These are phyloP conservation scores for Drosophila hydei DNA, from an alignment of 1,140 invertebrate species.

Conservation along the genomic window DNA sequence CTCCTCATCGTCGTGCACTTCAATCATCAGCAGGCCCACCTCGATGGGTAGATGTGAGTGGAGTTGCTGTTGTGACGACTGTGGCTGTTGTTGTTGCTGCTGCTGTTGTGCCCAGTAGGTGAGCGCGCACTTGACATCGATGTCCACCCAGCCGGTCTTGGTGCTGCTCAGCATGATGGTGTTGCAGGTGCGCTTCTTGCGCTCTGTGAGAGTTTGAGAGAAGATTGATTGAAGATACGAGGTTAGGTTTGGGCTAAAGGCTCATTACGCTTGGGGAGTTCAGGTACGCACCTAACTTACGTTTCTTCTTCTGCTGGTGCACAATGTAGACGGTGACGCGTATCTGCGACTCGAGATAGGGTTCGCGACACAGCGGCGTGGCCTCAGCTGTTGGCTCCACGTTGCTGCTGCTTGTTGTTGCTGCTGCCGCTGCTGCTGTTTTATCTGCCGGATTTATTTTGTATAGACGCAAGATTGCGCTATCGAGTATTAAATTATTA, in stretches of 20 bases:
- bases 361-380: slow-evolving; percentile 46
- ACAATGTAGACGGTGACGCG: slow-evolving; percentile 78
- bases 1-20: slow-evolving; percentile 82
- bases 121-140: slow-evolving; percentile 78
- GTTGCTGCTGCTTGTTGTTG: neutral
- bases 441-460: slow-evolving; percentile 69
- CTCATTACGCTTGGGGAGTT: neutral
- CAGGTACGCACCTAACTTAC: slow-evolving; percentile 61
- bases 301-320: slow-evolving; percentile 76
- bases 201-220: slow-evolving; percentile 40
- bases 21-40: slow-evolving; percentile 72
- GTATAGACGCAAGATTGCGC: slow-evolving; percentile 72
- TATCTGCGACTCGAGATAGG: slow-evolving; percentile 67
- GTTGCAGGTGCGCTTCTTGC: slow-evolving; percentile 82
- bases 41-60: slow-evolving; percentile 43
- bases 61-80: slow-evolving; percentile 25
- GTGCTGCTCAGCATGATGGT: slow-evolving; percentile 74
- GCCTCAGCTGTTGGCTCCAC: neutral
- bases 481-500: slow-evolving; percentile 60
- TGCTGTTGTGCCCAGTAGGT: slow-evolving; percentile 74
- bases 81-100: slow-evolving; percentile 13
- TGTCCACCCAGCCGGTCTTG: slow-evolving; percentile 78
- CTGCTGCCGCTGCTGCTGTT: neutral
- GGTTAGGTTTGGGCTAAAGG: neutral
- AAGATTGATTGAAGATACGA: neutral